Evolutionary conservation across 2,888 invertebrate genomes (phyloP), one percentile per base, ranked within the genome.

Genomic region (Sinopyrophorus schimmeli): DNA sequence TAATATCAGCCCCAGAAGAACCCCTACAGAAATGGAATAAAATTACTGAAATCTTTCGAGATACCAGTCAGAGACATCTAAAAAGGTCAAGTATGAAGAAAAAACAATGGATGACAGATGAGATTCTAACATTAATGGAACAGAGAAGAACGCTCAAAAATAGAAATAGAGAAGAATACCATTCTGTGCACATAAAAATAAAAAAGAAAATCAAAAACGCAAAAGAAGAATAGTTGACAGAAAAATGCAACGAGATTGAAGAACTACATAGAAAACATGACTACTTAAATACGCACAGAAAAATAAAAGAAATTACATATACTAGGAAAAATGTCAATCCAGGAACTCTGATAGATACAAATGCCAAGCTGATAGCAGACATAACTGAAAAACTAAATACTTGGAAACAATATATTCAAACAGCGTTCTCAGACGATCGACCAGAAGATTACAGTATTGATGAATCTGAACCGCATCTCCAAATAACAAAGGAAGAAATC

Each of bases 321-420:
- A 16, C 16, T 9, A 3, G 16, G 9, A 16, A 30, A 5, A 15
- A 9, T 3, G 9, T 9, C 15, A n/a, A n/a, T n/a, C n/a, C 27
- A n/a, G 27, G 10, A 27, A 11, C 27, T 11, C n/a, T 27, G 11
- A 2, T 26, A 9, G 26, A 26, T 26, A 11, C 26, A 24, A 10
- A 24, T 24, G 5, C n/a, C n/a, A 24, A 24, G 9, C 24, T 24
- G 3, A 24, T 24, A 24, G 9, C 9, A 24, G 24, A 24, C 5
- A 24, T n/a, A 10, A 10, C 24, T 9, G 24, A n/a, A 9, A 24
- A 24, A 10, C 24, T 24, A 4, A 24, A 24, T 3, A 24, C 24
- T 3, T 24, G 24, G 24, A 24, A 24, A 24, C 24, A 24, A 24
- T 24, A 24, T n/a, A 24, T 24, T 24, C 24, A 24, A 24, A 5